These are phyloP conservation scores for Zhuqinia jingwanae DNA, from an alignment of 2,888 invertebrate species.

Conservation along the genomic window DNA sequence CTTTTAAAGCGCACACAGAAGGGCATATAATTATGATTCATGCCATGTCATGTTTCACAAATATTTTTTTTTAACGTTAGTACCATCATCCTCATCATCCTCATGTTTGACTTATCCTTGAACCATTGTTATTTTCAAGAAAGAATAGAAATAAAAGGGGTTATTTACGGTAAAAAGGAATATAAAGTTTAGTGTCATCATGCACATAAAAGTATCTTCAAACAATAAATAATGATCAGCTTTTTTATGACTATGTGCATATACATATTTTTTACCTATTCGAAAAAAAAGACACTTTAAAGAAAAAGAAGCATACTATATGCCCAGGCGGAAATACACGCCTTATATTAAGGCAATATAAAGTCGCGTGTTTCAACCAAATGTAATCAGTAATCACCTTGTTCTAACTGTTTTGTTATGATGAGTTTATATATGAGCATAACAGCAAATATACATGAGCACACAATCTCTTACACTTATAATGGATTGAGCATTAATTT, in stretches of 20 bases:
- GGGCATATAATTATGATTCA: constrained; percentile 52
- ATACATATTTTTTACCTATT: neutral
- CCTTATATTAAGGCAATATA: too few species aligned
- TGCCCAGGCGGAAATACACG: constrained; percentile 71
- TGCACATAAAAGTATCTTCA: constrained; percentile 51
- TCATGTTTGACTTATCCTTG: constrained; percentile 59
- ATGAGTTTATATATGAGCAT: too few species aligned
- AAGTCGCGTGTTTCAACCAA: constrained; percentile 50
- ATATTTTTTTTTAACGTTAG: constrained; percentile 43
- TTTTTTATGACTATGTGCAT: constrained; percentile 25
- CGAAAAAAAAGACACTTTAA: constrained; percentile 4
- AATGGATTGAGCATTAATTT: constrained; percentile 66
- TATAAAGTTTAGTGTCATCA: constrained; percentile 34
- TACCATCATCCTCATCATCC: neutral
- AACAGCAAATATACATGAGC: too few species aligned
- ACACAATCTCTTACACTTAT: constrained; percentile 45
- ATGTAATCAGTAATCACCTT: constrained; percentile 63
- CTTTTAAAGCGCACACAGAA: constrained; percentile 57
- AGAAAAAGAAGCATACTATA: neutral
- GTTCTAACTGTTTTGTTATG: neutral
- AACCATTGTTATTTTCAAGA: constrained; percentile 51
- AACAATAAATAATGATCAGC: constrained; percentile 42
- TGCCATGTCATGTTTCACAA: constrained; percentile 59
- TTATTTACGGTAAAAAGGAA: constrained; percentile 55
- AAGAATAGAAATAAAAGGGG: constrained; percentile 1